Base-by-base conservation (phyloP, 2,113 vertebrate species). In the Xenus cinereus region DNA sequence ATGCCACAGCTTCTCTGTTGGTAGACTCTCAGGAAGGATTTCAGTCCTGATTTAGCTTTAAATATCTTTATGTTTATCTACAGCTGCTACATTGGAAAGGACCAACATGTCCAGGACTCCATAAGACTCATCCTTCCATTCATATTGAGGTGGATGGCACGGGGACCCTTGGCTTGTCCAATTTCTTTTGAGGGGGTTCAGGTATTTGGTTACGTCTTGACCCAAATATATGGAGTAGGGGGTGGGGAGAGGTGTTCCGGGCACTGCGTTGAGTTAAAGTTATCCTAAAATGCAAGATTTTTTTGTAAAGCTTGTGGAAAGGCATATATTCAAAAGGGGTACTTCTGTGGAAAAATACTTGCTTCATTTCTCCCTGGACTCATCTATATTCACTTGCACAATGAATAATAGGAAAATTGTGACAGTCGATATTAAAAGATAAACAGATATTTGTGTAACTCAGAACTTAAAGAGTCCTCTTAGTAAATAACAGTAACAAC, bases 211-310 rank as follows among this genome's bases (percentile, higher is more conserved):
- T 9, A 7, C 21, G 37, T 68, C 12, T 76, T 90, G n/a, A 35
- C 7, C 6, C 12, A 28, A 15, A 82, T 77, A 57, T 6, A 5
- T 0, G 2, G 16, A 60, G 3, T 2, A 54, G 1, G 8, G 16
- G 8, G 26, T 85, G 46, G 13, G 13, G 21, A 90, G 12, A 14
- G 66, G 14, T 51, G 14, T 6, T 24, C 12, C 35, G 37, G 23
- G 16, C 11, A 39, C 51, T 54, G 17, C 69, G 13, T 13, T 54
- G 46, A 50, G 16, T 27, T 63, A 39, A 68, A 43, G 16, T 37
- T 83, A 17, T 62, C 8, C 27, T 77, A 46, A 43, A 7, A 1
- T 8, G 10, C n/a, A 68, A 73, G 43, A 63, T 37, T 43, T 87
- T 86, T 35, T 27, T 90, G 14, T 64, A 48, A 83, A 90, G 1